Evolutionary conservation across 2,888 invertebrate genomes (phyloP).

Genomic region (Drosophila peninsularis): DNA sequence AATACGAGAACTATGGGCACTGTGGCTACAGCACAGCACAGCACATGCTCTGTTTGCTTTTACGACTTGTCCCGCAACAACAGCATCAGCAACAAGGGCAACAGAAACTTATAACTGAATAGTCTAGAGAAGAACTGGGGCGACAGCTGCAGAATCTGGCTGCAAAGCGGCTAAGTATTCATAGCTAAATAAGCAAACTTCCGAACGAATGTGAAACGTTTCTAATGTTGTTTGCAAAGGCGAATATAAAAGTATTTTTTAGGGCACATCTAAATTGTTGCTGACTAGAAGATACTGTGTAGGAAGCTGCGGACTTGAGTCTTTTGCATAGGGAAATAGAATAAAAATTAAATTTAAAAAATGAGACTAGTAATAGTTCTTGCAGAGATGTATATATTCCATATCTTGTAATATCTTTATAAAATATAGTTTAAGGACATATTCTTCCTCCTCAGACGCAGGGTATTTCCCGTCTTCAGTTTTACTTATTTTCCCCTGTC

Average conservation of each 20-base stretch:
- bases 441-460: accelerated
- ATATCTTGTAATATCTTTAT: too few relatives aligned
- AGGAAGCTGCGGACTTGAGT: too few relatives aligned
- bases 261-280: not conserved
- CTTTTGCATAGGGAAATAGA: too few relatives aligned
- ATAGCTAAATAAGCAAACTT: slow-evolving; percentile 2
- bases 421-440: too few relatives aligned
- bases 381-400: too few relatives aligned
- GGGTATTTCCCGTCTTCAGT: not conserved
- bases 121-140: slow-evolving; percentile 12
- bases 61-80: slow-evolving; percentile 64
- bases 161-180: slow-evolving; percentile 20
- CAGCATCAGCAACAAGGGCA: slow-evolving; percentile 18
- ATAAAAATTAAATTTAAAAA: too few relatives aligned
- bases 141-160: slow-evolving; percentile 14
- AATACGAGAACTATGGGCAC: slow-evolving; percentile 34
- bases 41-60: slow-evolving; percentile 79
- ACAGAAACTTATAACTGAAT: slow-evolving; percentile 15
- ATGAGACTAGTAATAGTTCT: too few relatives aligned
- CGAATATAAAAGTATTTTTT: not conserved
- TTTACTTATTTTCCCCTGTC: not conserved
- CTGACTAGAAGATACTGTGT: not conserved
- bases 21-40: slow-evolving; percentile 55
- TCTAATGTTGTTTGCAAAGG: not conserved
- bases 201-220: not conserved